Percentiles rank a stretch among this genome's conserved stretches.
phyloP scores from a whole-genome alignment of 1,140 invertebrate species.

The Mycetomoellerius zeteki region DNA sequence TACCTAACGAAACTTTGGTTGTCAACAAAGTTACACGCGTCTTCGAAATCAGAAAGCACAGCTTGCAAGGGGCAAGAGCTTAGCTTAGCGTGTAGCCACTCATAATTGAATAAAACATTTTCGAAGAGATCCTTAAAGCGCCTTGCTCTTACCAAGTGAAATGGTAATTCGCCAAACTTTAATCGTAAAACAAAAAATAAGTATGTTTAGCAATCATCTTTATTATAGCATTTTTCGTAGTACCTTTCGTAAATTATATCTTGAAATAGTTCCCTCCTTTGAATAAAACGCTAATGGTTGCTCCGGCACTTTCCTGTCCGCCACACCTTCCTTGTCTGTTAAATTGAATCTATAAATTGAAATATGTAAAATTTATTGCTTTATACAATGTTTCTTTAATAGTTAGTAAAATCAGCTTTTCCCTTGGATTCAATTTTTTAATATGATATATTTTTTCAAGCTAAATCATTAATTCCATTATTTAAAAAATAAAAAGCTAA shows the following conservation, averaged over 20 bases:
- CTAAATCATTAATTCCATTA: neutral
- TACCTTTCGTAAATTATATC: slow-evolving; percentile 96
- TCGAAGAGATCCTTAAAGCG: slow-evolving; percentile 97
- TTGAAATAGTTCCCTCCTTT: slow-evolving; percentile 94
- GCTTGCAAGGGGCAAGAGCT: slow-evolving; percentile 98
- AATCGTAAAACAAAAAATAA: slow-evolving; percentile 62
- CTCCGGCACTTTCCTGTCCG: slow-evolving; percentile 97
- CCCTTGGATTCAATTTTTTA: neutral
- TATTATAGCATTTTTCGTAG: slow-evolving; percentile 8
- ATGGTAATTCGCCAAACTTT: slow-evolving; percentile 98
- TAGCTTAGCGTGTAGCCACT: slow-evolving; percentile 98
- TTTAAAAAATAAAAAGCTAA: neutral
- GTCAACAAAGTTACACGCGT: slow-evolving; percentile 94
- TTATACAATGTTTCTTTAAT: neutral
- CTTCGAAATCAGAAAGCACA: slow-evolving; percentile 98
- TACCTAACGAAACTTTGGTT: slow-evolving; percentile 94
- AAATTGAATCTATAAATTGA: slow-evolving; percentile 90
- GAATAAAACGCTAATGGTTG: slow-evolving; percentile 97
- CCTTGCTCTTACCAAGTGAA: slow-evolving; percentile 95
- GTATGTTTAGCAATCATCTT: slow-evolving; percentile 13
- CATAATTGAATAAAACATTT: slow-evolving; percentile 98
- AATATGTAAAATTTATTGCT: neutral
- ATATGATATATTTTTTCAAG: neutral
- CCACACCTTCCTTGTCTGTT: slow-evolving; percentile 96
- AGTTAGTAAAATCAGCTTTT: neutral